Evolutionary conservation across 2,797 vertebrate species (phyloP), one percentile per base, ranked within the genome.

Genomic region (Arctocebus calabarensis): DNA sequence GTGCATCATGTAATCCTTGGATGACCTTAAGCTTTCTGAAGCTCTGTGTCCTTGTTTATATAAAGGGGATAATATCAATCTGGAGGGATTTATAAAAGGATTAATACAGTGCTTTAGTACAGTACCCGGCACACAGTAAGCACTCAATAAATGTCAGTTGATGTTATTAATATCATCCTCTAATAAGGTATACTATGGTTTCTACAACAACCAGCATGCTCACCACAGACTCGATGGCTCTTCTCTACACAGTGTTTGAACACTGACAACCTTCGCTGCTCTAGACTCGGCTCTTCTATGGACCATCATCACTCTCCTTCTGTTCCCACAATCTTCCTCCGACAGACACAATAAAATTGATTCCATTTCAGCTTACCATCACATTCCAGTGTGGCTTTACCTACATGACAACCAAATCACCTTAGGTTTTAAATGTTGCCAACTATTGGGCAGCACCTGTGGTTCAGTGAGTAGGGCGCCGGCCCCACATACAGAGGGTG

Each of bases 361-460:
- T 87, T 92, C 59, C 0, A 19, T 75, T 62, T 87, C 70, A n/a
- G 6, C 8, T 88, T 86, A 61, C 48, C 73, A 12, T 84, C 71
- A 83, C 68, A 40, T 83, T 73, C 27, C 74, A 85, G n/a, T 37
- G 37, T 17, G 27, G 40, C 55, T 71, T 83, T 19, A 32, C 70
- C 85, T 43, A 73, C 25, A 61, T 66, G 9, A 77, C 5, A 77
- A 8, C 32, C 34, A 34, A 81, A 29, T 68, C 82, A 77, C 64
- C 91, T 74, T 83, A 70, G 61, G 12, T 62, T 84, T 87, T 84
- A 92, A 77, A 90, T 88, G 61, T 94, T 92, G 85, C 55, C 70
- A 93, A 85, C 70, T 45, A 10, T 82, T 89, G 40, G 40, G 40
- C 40, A 40, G 40, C 40, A 5, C 40, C 40, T 40, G 40, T 40